Evolutionary conservation across 2,113 vertebrate genomes (phyloP).

Genomic region (Pelusios castaneus): DNA sequence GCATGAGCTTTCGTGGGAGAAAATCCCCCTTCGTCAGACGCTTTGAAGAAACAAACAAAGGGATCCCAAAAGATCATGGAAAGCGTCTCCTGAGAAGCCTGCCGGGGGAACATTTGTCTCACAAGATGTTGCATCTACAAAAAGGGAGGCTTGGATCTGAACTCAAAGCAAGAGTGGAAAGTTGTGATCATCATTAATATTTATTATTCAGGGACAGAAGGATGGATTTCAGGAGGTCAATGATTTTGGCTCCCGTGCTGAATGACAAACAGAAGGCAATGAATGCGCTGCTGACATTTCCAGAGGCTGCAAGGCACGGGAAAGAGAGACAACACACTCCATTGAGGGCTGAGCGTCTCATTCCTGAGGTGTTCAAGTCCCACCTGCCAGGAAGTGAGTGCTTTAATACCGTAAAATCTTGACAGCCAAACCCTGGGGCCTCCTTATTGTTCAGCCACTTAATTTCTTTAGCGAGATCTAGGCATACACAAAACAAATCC

Average conservation of each 20-base stretch:
- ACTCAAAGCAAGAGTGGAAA: slow-evolving; percentile 1
- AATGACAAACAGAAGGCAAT: slow-evolving; percentile 64
- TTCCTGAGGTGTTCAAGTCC: neutral
- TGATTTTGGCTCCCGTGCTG: slow-evolving; percentile 36
- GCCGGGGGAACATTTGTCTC: neutral
- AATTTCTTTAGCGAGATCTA: neutral
- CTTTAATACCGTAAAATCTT: neutral
- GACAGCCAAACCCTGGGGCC: neutral
- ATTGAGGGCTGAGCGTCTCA: neutral
- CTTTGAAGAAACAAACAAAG: neutral
- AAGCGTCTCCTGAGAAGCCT: neutral
- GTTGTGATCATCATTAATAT: slow-evolving; percentile 43
- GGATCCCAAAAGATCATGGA: neutral
- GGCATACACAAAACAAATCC: neutral
- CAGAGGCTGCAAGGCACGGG: slow-evolving; percentile 27
- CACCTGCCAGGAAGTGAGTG: neutral
- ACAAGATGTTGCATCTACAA: slow-evolving; percentile 18
- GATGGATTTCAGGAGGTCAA: slow-evolving; percentile 58
- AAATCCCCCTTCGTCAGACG: too few species aligned
- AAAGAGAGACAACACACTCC: neutral
- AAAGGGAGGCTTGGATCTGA: neutral
- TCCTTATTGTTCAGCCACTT: neutral
- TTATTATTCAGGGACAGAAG: slow-evolving; percentile 56
- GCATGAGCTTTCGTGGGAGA: too few species aligned
- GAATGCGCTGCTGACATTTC: slow-evolving; percentile 49